phyloP scores from a whole-genome alignment of 2,113 vertebrate species.

The Xenopus borealis region DNA sequence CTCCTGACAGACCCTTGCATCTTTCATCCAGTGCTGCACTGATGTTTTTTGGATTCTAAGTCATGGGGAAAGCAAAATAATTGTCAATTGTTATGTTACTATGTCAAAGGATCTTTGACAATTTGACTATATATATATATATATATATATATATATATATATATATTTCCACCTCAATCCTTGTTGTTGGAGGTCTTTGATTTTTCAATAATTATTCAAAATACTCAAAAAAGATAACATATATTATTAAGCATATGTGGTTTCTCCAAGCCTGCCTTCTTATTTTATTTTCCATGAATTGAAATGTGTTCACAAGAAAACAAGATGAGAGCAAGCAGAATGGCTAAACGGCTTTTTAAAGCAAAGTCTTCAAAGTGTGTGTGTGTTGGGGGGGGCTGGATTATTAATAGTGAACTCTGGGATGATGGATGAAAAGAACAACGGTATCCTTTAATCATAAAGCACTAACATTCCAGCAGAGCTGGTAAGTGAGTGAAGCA shows the following conservation, averaged over 20 bases:
- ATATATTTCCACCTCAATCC: slow-evolving; percentile 27
- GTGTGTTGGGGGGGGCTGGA: slow-evolving; percentile 10
- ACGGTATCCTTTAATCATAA: slow-evolving; percentile 64
- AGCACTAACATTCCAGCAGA: slow-evolving; percentile 61
- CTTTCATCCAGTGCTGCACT: no score
- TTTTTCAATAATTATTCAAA: slow-evolving; percentile 48
- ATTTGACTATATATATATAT: no score
- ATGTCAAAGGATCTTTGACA: no score
- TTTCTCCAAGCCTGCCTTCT: slow-evolving; percentile 15
- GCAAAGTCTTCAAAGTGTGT: slow-evolving; percentile 15
- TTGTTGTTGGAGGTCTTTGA: slow-evolving; percentile 45
- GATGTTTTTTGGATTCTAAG: no score
- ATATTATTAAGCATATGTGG: slow-evolving; percentile 35
- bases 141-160: no score
- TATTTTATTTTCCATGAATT: slow-evolving; percentile 48
- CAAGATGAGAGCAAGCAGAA: slow-evolving; percentile 42
- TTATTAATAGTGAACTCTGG: slow-evolving; percentile 61
- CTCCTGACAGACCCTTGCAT: no score
- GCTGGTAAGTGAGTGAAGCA: slow-evolving; percentile 56
- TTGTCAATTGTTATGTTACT: no score
- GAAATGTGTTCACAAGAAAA: slow-evolving; percentile 39
- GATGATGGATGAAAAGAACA: slow-evolving; percentile 64
- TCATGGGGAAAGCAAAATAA: no score
- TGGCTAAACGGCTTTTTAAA: slow-evolving; percentile 43
- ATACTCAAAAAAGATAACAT: slow-evolving; percentile 33